These are phyloP conservation scores for Anhinga anhinga DNA, from an alignment of 2,113 vertebrate genomes.

Conservation along the genomic window DNA sequence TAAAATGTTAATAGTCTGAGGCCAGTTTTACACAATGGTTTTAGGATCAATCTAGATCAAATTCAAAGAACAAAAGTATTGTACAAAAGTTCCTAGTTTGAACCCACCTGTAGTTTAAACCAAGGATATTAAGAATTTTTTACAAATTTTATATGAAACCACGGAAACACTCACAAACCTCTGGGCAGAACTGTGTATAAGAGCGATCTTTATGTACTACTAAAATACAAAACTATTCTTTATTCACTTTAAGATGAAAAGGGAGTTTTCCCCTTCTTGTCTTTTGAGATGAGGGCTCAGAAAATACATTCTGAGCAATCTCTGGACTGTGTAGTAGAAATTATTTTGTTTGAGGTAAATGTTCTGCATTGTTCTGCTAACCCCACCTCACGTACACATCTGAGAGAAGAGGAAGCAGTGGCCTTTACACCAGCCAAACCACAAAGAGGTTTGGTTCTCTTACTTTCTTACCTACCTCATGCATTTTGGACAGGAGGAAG, in stretches of 20 bases:
- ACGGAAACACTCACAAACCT: not conserved
- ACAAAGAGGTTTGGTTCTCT: not conserved
- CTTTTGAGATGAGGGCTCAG: not conserved
- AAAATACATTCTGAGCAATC: not conserved
- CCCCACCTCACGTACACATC: not conserved
- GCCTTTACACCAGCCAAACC: not conserved
- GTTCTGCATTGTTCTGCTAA: not conserved
- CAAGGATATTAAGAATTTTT: not conserved
- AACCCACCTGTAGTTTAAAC: not conserved
- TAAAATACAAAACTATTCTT: not conserved
- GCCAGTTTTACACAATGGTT: not conserved
- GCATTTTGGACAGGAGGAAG: not conserved
- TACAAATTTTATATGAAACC: not conserved
- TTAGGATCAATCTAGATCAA: not conserved
- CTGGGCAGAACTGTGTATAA: not conserved
- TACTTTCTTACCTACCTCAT: not conserved
- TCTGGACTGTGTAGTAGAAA: not conserved
- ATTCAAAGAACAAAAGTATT: not conserved
- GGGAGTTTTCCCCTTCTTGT: not conserved
- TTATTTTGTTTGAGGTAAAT: not conserved
- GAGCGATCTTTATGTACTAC: not conserved
- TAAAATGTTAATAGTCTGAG: not conserved
- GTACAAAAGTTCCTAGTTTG: not conserved
- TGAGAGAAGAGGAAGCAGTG: slow-evolving; percentile 10
- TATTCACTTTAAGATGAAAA: not conserved